Percentiles rank a stretch among this genome's conserved stretches.
Conservation (phyloP, 2,888 invertebrate species). For the Pollenia amentaria region DNA sequence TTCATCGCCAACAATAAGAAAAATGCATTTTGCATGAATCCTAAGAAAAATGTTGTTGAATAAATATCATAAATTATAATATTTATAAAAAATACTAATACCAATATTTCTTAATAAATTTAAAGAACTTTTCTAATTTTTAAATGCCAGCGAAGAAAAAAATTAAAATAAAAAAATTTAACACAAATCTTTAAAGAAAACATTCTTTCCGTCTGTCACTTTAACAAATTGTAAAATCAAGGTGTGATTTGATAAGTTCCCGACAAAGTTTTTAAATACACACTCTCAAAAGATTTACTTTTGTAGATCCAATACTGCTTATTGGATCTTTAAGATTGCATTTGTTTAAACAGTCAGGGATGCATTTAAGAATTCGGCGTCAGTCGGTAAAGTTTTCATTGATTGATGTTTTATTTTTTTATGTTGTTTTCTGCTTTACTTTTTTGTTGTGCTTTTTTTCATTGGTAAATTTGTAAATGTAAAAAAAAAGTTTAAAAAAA, state of each 20-base stretch:
- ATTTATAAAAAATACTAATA: slow-evolving; percentile 20
- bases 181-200: slow-evolving; percentile 3
- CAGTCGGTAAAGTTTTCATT: slow-evolving; percentile 58
- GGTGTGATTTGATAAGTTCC: slow-evolving; percentile 57
- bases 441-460: slow-evolving; percentile 1
- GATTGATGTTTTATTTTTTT: slow-evolving; percentile 56
- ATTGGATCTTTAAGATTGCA: slow-evolving; percentile 7
- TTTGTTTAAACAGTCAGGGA: slow-evolving; percentile 9
- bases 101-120: slow-evolving; percentile 14
- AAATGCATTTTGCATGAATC: slow-evolving; percentile 35
- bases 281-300: neutral
- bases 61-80: slow-evolving; percentile 15
- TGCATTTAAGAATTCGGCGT: slow-evolving; percentile 55
- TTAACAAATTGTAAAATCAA: slow-evolving; percentile 19
- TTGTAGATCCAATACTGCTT: neutral
- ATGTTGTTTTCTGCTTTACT: neutral
- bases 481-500: slow-evolving; percentile 1
- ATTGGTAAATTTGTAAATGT: neutral
- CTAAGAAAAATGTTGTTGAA: slow-evolving; percentile 26
- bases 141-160: slow-evolving; percentile 5
- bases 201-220: neutral
- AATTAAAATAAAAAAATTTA: neutral
- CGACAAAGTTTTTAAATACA: slow-evolving; percentile 32
- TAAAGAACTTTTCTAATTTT: slow-evolving; percentile 27
- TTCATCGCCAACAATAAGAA: slow-evolving; percentile 9